Conservation (phyloP, 2,888 invertebrate genomes). For the Panopea generosa region DNA sequence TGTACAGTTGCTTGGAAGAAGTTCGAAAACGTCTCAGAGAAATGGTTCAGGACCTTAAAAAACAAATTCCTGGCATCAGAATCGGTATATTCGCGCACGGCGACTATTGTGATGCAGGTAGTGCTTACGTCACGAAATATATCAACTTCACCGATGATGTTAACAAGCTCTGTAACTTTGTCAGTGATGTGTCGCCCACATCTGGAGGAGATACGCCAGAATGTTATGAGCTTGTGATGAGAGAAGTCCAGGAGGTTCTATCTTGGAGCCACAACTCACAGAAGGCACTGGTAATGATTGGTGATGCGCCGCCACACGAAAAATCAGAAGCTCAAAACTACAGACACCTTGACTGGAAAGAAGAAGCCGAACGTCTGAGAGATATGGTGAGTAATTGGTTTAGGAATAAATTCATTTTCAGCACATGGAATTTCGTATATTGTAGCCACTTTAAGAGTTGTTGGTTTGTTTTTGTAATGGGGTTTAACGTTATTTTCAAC, state of each 20-base stretch:
- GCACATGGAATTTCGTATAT: neutral
- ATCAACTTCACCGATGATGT: conserved; percentile 42
- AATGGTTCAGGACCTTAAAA: conserved; percentile 43
- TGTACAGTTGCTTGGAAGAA: conserved; percentile 57
- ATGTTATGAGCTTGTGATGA: conserved; percentile 77
- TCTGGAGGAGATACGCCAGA: conserved; percentile 72
- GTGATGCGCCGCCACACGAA: conserved; percentile 66
- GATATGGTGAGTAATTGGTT: conserved; percentile 48
- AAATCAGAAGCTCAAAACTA: conserved; percentile 40
- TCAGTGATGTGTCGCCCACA: conserved; percentile 29
- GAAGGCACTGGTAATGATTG: conserved; percentile 73
- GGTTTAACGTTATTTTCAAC: no score
- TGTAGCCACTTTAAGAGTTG: neutral
- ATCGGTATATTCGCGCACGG: conserved; percentile 60
- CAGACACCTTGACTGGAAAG: conserved; percentile 69
- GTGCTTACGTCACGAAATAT: conserved; percentile 47
- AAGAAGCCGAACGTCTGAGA: conserved; percentile 57
- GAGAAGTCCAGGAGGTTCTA: conserved; percentile 68
- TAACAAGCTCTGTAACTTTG: conserved; percentile 43
- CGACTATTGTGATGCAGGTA: conserved; percentile 49
- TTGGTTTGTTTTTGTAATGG: neutral
- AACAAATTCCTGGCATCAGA: conserved; percentile 47
- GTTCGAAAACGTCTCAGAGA: conserved; percentile 43
- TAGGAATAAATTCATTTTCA: neutral
- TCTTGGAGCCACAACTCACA: conserved; percentile 70